phyloP scores from a whole-genome alignment of 2,797 vertebrate genomes.

The Chelmon rostratus region DNA sequence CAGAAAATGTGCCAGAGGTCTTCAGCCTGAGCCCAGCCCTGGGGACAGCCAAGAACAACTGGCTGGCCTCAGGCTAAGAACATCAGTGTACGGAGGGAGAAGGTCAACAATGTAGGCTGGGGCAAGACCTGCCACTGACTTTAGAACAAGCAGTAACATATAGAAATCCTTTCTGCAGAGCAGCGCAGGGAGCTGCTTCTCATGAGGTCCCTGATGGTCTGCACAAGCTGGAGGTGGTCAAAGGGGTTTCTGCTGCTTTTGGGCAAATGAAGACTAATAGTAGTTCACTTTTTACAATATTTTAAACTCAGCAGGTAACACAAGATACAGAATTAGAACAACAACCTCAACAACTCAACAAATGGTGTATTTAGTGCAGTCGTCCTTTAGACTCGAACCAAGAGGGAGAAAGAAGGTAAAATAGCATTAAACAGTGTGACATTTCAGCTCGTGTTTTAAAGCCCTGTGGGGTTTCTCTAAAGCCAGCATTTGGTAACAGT shows the following conservation, averaged over 20 bases:
- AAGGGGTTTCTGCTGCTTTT: not conserved
- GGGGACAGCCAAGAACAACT: constrained; percentile 15
- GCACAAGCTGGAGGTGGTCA: not conserved
- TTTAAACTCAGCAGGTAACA: not conserved
- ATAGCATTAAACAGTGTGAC: not conserved
- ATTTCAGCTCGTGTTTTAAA: not conserved
- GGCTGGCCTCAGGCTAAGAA: not conserved
- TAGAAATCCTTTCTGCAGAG: not conserved
- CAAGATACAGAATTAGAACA: not conserved
- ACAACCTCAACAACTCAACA: not conserved
- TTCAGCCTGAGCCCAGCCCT: not conserved
- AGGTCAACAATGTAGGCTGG: constrained; percentile 15
- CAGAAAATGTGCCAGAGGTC: not conserved
- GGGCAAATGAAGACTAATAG: not conserved
- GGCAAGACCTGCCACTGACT: not conserved
- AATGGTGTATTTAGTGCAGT: not conserved
- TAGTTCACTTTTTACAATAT: too few relatives aligned
- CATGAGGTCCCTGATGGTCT: not conserved
- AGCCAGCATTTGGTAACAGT: not conserved
- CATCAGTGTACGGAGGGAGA: not conserved
- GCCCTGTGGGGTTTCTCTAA: not conserved
- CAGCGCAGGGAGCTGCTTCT: not conserved
- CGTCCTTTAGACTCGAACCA: not conserved
- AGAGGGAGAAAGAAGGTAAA: not conserved
- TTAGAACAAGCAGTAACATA: not conserved